phyloP scores from a whole-genome alignment of 30 jellyfish, hydroid and myxozoan genomes.

The Catostylus mosaicus region DNA sequence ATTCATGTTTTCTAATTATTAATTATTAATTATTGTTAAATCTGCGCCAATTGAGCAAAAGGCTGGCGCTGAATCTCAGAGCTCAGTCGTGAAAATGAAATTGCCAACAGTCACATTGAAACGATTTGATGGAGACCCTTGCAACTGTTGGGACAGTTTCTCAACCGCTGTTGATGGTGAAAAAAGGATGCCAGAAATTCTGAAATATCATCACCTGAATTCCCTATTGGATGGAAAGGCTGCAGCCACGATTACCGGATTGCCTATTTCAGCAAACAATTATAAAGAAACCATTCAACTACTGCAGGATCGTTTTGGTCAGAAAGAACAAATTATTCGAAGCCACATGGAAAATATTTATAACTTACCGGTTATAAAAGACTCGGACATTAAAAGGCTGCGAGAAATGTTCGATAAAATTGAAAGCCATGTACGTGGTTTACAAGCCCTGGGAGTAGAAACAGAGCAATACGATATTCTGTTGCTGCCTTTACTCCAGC shows the following conservation, averaged over 20 bases:
- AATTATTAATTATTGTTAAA: no score
- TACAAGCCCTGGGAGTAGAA: constrained; percentile 6
- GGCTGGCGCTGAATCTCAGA: not conserved
- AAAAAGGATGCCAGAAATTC: constrained; percentile 9
- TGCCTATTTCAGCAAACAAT: constrained; percentile 8
- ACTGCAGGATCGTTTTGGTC: constrained; percentile 25
- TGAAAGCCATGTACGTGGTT: constrained; percentile 17
- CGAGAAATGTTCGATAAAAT: constrained; percentile 10
- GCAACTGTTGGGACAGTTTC: constrained; percentile 35
- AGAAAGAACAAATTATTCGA: not conserved
- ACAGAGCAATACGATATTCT: constrained; percentile 12
- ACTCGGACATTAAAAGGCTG: not conserved
- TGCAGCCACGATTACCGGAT: constrained; percentile 21
- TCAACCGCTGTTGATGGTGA: constrained; percentile 16
- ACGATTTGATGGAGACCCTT: constrained; percentile 46
- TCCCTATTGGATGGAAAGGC: constrained; percentile 41
- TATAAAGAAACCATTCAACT: constrained; percentile 17
- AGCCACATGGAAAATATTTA: constrained; percentile 20
- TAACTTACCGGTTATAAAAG: constrained; percentile 16
- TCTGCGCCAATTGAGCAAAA: not conserved
- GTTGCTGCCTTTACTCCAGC: constrained; percentile 5
- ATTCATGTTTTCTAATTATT: no score
- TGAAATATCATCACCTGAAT: constrained; percentile 38
- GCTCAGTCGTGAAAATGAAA: constrained; percentile 4
- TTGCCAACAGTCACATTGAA: constrained; percentile 37